Base-by-base conservation (phyloP, 2,888 invertebrate genomes). In the Orgyia antiqua region DNA sequence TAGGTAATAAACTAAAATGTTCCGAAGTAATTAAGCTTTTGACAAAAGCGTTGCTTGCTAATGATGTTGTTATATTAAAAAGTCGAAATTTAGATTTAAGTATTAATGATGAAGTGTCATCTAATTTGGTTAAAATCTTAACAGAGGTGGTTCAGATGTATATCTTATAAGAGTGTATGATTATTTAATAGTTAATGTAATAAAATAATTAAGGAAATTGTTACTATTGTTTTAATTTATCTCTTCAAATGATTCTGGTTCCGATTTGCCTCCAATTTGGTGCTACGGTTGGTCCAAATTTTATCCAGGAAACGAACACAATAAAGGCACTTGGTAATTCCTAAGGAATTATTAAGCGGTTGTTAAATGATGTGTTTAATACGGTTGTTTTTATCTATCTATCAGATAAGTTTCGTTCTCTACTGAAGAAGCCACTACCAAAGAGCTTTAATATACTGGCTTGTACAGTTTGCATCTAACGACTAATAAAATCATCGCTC, bases 11-110 rank as follows among this genome's bases (percentile, higher is more conserved):
- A 5, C 27, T 59, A 1, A 60, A 54, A 30, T 51, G 59, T 19
- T 43, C 43, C 13, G 77, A 75, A 35, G 50, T 53, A 28, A 50
- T 71, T 2, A 51, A 58, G 18, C 40, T 80, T 7, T 44, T 83
- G 21, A 53, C 50, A 0, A 75, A 71, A 50, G 61, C 73, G 0
- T 36, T 79, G 13, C 39, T 58, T 2, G 42, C 39, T 8, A 75
- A 69, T 33, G 72, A 79, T 36, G 32, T 40, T 13, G 45, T 51
- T 23, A 46, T 80, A 20, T 52, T 83, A 10, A 63, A 45, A 33
- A 77, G 79, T 48, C 29, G 10, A 58, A 63, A 36, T 35, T 48
- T 45, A 20, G 56, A 10, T 4, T 29, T 24, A 15, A 39, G 10
- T 13, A 33, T 39, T 3, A 41, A 43, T 8, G 34, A 36, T 29